phyloP scores from a whole-genome alignment of 2,888 invertebrate genomes.

The Drosophila monieri region DNA sequence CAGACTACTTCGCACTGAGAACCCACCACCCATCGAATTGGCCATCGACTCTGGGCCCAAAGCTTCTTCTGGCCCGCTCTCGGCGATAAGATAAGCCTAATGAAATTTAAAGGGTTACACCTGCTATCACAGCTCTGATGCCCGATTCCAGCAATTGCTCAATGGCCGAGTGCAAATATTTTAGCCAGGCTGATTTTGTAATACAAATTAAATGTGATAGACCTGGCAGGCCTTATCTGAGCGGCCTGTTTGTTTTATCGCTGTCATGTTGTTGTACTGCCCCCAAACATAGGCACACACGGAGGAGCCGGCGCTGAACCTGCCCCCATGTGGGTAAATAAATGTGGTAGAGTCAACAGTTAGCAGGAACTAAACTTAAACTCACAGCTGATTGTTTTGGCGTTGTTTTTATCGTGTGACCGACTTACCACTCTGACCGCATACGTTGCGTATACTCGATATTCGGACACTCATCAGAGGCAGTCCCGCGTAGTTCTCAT shows the following conservation, averaged over 20 bases:
- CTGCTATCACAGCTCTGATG: constrained; percentile 51
- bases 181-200: constrained; percentile 21
- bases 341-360: constrained; percentile 10
- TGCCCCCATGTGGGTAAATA: constrained; percentile 26
- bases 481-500: neutral
- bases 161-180: constrained; percentile 37
- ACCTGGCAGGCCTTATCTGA: constrained; percentile 3
- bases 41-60: constrained; percentile 49
- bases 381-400: constrained; percentile 39
- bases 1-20: constrained; percentile 64
- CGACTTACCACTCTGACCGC: constrained; percentile 1
- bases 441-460: constrained; percentile 39
- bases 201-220: constrained; percentile 29
- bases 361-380: constrained; percentile 28
- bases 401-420: neutral
- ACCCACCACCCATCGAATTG: constrained; percentile 45
- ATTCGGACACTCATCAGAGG: constrained; percentile 7
- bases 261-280: constrained; percentile 13
- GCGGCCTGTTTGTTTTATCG: constrained; percentile 18
- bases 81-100: constrained; percentile 67
- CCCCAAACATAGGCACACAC: constrained; percentile 12
- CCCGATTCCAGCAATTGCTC: constrained; percentile 22
- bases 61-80: neutral
- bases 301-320: constrained; percentile 9
- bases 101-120: constrained; percentile 70